Evolutionary conservation across 2,888 invertebrate species (phyloP).

Genomic region (Metallyticus violacea): DNA sequence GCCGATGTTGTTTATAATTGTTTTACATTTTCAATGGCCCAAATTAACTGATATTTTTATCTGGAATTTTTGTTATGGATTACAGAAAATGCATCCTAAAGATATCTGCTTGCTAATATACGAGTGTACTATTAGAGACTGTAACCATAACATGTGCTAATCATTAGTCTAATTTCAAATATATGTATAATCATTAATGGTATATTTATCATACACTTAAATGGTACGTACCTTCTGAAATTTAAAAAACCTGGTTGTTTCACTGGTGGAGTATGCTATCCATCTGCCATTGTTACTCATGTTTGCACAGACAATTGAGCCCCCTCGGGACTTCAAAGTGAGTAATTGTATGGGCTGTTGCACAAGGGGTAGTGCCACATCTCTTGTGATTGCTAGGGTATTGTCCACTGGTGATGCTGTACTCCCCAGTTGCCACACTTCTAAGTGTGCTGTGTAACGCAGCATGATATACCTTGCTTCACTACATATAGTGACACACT

Average conservation of each 20-base stretch:
- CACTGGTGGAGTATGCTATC: slow-evolving; percentile 72
- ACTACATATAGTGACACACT: not conserved
- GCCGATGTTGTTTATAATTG: too few relatives aligned
- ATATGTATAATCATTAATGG: not conserved
- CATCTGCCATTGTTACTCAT: slow-evolving; percentile 69
- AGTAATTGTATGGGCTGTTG: slow-evolving; percentile 66
- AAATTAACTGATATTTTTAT: too few relatives aligned
- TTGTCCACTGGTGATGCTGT: slow-evolving; percentile 42
- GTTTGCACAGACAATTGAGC: slow-evolving; percentile 65
- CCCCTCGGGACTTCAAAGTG: slow-evolving; percentile 61
- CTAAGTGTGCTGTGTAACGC: slow-evolving; percentile 44
- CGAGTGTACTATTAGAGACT: too few relatives aligned
- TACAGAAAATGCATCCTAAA: too few relatives aligned
- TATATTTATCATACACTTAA: not conserved
- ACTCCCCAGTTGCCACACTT: slow-evolving; percentile 54
- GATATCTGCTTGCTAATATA: too few relatives aligned
- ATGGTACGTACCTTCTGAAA: slow-evolving; percentile 53
- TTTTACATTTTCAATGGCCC: too few relatives aligned
- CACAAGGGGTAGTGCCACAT: slow-evolving; percentile 41
- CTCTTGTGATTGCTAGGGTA: slow-evolving; percentile 21
- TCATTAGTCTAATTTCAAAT: not conserved
- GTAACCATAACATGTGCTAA: too few relatives aligned
- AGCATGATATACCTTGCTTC: slow-evolving; percentile 51
- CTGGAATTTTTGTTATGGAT: too few relatives aligned
- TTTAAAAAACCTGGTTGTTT: slow-evolving; percentile 63